Conservation (phyloP, 2,797 vertebrate species). For the Cirrhinus molitorella region DNA sequence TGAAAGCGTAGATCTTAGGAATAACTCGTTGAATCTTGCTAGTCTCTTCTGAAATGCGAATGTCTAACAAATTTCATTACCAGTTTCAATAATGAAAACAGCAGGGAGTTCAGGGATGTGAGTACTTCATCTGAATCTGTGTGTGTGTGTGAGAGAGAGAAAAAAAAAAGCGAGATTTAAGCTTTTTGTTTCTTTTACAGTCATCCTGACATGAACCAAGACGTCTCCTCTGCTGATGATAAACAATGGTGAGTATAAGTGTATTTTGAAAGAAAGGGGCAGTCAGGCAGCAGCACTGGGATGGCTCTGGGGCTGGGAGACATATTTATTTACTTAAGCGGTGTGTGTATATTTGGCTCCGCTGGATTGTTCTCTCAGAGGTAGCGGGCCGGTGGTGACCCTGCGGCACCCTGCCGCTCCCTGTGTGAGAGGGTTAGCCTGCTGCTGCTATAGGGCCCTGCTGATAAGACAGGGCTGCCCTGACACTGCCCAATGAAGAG, state of each 20-base stretch:
- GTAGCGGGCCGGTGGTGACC: constrained; percentile 4
- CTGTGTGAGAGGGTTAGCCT: constrained; percentile 39
- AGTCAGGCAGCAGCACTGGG: constrained; percentile 22
- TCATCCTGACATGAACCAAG: constrained; percentile 36
- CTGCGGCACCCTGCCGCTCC: constrained; percentile 23
- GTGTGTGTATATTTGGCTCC: constrained; percentile 39
- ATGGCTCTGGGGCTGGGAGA: constrained; percentile 31
- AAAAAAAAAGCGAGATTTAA: background rate
- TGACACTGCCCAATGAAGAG: constrained; percentile 40
- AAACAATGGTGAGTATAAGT: constrained; percentile 15
- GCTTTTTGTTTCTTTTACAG: constrained; percentile 37
- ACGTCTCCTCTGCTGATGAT: background rate
- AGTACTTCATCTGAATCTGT: background rate
- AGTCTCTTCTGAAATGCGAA: constrained; percentile 29
- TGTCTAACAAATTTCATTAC: constrained; percentile 46
- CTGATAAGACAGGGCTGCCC: constrained; percentile 53
- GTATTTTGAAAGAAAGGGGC: constrained; percentile 18
- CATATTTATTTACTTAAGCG: constrained; percentile 55
- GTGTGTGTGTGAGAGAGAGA: background rate
- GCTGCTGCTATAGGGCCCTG: constrained; percentile 38
- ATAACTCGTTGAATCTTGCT: constrained; percentile 58
- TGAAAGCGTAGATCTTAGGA: constrained; percentile 63
- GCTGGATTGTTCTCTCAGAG: constrained; percentile 27
- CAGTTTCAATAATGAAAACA: constrained; percentile 54
- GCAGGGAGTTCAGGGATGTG: background rate